Evolutionary conservation across 1,140 invertebrate species (phyloP).

Genomic region (Cydia splendana): DNA sequence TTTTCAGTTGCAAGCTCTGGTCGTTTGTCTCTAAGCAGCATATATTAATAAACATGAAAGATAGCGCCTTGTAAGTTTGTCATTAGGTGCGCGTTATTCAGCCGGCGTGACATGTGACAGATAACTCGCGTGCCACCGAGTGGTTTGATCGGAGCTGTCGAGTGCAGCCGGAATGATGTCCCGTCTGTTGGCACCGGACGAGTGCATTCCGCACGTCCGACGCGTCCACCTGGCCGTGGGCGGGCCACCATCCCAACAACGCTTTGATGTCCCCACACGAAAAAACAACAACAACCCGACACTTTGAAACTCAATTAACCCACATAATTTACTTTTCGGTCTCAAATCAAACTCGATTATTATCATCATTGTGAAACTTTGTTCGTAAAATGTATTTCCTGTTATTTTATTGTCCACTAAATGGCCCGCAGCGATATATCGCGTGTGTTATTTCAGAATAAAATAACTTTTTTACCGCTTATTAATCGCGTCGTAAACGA

Average conservation of each 20-base stretch:
- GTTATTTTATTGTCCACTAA: constrained; percentile 13
- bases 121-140: constrained; percentile 48
- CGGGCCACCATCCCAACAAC: constrained; percentile 47
- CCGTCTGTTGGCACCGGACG: constrained; percentile 50
- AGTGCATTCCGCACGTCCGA: constrained; percentile 50
- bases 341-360: constrained; percentile 3
- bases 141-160: constrained; percentile 47
- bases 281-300: constrained; percentile 45
- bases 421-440: not conserved
- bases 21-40: not conserved
- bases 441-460: constrained; percentile 13
- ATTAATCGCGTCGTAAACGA: constrained; percentile 16
- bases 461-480: constrained; percentile 1
- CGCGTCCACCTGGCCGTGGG: constrained; percentile 64
- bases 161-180: constrained; percentile 42
- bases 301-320: constrained; percentile 47
- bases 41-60: constrained; percentile 18
- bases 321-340: constrained; percentile 37
- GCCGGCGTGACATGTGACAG: constrained; percentile 36
- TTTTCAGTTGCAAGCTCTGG: constrained; percentile 1
- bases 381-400: not conserved
- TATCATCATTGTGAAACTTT: constrained; percentile 12
- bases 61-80: constrained; percentile 30
- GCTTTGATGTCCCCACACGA: constrained; percentile 47
- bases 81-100: constrained; percentile 29